Percentiles rank a stretch among this genome's conserved stretches.
Evolutionary conservation across 64 coral and sea anemone genomes (phyloP).

Genomic region (Pachyseris speciosa): DNA sequence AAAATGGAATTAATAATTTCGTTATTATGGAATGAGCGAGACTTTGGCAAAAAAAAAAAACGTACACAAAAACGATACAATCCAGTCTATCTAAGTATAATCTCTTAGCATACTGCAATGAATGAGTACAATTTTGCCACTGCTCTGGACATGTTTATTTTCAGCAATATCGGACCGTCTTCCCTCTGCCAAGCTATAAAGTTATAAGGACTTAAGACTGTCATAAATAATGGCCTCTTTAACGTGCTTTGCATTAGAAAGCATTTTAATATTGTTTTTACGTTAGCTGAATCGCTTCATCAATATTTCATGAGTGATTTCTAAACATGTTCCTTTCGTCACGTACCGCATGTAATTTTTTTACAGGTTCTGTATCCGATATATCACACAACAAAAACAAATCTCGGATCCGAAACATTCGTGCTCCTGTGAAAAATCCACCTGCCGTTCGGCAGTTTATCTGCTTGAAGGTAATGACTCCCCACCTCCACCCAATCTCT

Average conservation of each 20-base stretch:
- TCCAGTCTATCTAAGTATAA: too few relatives aligned
- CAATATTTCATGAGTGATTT: background rate
- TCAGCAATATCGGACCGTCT: background rate
- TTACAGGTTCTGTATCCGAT: background rate
- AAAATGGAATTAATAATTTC: too few relatives aligned
- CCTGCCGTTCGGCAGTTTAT: background rate
- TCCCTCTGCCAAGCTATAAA: background rate
- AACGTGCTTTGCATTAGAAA: conserved; percentile 1
- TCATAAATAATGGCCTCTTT: background rate
- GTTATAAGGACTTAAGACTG: background rate
- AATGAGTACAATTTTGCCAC: too few relatives aligned
- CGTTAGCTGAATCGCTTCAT: background rate
- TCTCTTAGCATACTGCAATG: too few relatives aligned
- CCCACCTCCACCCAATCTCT: background rate
- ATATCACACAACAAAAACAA: too few relatives aligned
- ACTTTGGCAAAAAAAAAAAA: too few relatives aligned
- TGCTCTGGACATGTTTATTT: background rate
- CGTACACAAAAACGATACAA: too few relatives aligned
- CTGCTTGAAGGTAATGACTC: background rate
- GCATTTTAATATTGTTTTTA: background rate
- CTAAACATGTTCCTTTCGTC: background rate
- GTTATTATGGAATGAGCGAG: too few relatives aligned
- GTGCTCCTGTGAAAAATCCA: background rate
- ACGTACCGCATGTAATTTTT: background rate
- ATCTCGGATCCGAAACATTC: background rate